Base-by-base conservation (phyloP, 2,888 invertebrate genomes). In the Sarcophaga variegata region DNA sequence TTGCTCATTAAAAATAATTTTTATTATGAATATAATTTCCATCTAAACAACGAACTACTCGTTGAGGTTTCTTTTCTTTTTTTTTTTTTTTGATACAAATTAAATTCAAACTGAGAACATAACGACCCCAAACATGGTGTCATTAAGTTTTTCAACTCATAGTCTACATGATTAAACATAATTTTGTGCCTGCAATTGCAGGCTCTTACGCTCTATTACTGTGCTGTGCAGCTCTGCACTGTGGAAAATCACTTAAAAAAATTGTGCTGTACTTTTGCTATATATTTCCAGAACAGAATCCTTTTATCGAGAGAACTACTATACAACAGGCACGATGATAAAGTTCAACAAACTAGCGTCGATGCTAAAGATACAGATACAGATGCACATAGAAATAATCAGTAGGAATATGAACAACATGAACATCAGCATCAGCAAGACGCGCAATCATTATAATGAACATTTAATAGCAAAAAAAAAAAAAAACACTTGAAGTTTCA, bases 301-400 rank as follows among this genome's bases (percentile, higher is more conserved):
- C 83, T 84, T 84, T 79, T 25, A 45, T 66, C 10, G 64, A 75
- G 5, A 45, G 11, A 20, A 69, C 69, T 37, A 10, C 37, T 37
- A 8, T 27, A n/a, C 17, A 64, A 25, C 60, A 45, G 37, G 10
- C 37, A 37, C 37, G 10, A 37, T 17, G 12, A n/a, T 27, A 0
- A 70, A 84, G 83, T 84, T 80, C 79, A 80, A 69, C 45, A 79
- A 79, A 75, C 83, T 79, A n/a, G 17, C 47, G n/a, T 64, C 54
- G 47, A 45, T 64, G 71, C 66, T 64, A 17, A 49, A 70, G 54
- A 54, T 49, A 3, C 3, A 62, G 17, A 62, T 62, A 62, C 62
- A 62, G 62, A 17, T 11, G 10, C 45, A 45, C 45, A 45, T 25
- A 74, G 70, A 80, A 37, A 54, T 17, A 1, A 54, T 60, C 72